Conservation (phyloP, 2,113 vertebrate species). For the Paratilapia polleni region DNA sequence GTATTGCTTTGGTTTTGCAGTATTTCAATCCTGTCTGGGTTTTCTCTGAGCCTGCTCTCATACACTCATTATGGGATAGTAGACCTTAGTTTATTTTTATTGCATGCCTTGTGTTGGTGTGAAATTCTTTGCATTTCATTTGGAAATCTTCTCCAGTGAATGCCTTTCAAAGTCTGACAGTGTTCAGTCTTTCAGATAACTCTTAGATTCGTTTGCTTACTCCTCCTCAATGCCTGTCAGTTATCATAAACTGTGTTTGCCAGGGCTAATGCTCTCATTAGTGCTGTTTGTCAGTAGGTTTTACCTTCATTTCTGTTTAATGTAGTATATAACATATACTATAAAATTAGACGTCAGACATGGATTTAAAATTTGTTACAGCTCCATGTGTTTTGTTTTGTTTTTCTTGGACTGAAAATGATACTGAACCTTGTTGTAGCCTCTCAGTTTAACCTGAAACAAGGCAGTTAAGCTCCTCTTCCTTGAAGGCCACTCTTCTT, state of each 20-base stretch:
- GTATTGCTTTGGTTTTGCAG: conserved; percentile 15
- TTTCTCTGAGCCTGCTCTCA: background rate
- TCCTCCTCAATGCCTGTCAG: background rate
- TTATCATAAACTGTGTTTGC: background rate
- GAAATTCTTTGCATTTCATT: background rate
- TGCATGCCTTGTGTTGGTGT: conserved; percentile 36
- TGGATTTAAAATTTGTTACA: background rate
- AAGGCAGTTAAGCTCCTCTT: background rate
- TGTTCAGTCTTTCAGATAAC: conserved; percentile 4
- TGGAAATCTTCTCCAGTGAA: accelerated
- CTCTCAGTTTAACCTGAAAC: background rate
- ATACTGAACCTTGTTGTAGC: background rate
- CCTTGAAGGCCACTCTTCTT: background rate
- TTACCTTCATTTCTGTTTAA: background rate
- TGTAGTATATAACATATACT: accelerated
- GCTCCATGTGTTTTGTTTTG: no score
- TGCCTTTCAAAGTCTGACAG: background rate
- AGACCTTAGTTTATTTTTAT: background rate
- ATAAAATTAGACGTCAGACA: background rate
- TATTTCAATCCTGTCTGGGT: background rate
- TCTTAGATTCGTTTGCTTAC: background rate
- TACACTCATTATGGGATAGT: background rate
- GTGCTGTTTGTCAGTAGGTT: background rate
- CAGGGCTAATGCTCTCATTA: background rate
- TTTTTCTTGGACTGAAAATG: background rate